A percentile compares a stretch with the other conserved stretches of the same genome.
Conservation (phyloP, 2,888 invertebrate species). For the Sphecodes monilicornis region DNA sequence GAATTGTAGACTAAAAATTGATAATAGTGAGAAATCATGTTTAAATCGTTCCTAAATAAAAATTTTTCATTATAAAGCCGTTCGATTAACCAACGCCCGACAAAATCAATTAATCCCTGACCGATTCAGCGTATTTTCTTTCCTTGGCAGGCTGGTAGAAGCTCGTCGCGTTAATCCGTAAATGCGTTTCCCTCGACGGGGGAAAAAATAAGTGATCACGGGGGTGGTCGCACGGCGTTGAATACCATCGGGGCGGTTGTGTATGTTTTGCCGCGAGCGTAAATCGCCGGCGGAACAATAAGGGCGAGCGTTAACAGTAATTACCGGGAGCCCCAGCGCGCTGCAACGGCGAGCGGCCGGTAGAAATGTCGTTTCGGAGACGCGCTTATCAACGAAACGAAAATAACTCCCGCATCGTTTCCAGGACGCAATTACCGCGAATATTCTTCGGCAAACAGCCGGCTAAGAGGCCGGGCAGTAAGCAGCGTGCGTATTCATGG, state of each 20-base stretch:
- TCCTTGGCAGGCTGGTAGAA: no score
- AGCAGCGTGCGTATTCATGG: constrained; percentile 41
- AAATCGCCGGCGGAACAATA: constrained; percentile 22
- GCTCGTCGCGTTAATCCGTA: background rate
- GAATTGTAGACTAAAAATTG: no score
- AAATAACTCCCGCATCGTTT: constrained; percentile 22
- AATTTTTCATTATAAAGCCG: no score
- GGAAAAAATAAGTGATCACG: background rate
- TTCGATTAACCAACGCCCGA: background rate
- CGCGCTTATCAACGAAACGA: constrained; percentile 42
- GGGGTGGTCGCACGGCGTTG: background rate
- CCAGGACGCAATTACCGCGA: constrained; percentile 54
- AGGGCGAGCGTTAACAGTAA: constrained; percentile 38
- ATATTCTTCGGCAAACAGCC: constrained; percentile 38
- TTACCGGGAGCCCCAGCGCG: constrained; percentile 24
- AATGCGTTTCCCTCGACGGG: background rate
- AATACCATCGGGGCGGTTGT: background rate
- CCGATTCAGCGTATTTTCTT: background rate
- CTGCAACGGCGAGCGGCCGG: background rate
- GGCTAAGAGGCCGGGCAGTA: constrained; percentile 1
- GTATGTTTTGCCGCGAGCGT: background rate
- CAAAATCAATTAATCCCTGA: background rate
- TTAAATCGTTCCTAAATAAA: no score
- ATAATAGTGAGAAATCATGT: no score
- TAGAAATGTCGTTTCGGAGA: constrained; percentile 36